Conservation (phyloP, 1,140 invertebrate species). For the Danaus melanippus region DNA sequence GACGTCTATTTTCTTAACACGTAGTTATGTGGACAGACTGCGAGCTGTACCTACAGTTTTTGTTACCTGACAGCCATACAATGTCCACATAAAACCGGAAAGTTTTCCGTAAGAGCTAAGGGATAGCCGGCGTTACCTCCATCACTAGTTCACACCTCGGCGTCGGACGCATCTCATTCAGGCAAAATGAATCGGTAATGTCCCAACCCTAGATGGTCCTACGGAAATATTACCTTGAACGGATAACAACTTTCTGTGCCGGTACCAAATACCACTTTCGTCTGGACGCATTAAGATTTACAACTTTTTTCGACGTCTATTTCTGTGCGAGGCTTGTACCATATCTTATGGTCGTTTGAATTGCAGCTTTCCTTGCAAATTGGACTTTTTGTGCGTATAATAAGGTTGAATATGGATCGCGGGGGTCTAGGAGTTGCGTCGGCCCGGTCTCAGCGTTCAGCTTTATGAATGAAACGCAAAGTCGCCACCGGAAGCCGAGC, state of each 20-base stretch:
- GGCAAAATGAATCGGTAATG: conserved; percentile 60
- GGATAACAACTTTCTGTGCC: conserved; percentile 62
- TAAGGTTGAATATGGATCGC: conserved; percentile 7
- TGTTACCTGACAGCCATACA: conserved; percentile 25
- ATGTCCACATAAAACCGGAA: conserved; percentile 38
- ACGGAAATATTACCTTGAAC: conserved; percentile 44
- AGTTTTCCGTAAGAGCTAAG: conserved; percentile 40
- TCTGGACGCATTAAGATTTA: conserved; percentile 43
- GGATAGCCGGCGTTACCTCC: conserved; percentile 40
- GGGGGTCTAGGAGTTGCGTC: conserved; percentile 26
- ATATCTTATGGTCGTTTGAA: conserved; percentile 11
- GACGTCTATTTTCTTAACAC: too few species aligned
- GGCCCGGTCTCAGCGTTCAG: conserved; percentile 24
- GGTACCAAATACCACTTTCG: conserved; percentile 60
- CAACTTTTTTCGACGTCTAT: conserved; percentile 62
- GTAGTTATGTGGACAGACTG: too few species aligned
- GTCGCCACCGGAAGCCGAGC: conserved; percentile 63
- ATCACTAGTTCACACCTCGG: conserved; percentile 63
- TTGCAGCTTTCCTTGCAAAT: conserved; percentile 5
- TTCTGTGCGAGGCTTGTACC: conserved; percentile 33
- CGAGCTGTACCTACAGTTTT: too few species aligned
- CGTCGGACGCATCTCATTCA: conserved; percentile 65
- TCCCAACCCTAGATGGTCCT: conserved; percentile 38
- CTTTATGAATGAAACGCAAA: conserved; percentile 70
- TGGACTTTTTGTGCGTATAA: conserved; percentile 6